A percentile compares a stretch with the other conserved stretches of the same genome.
These are phyloP conservation scores for Crocallis elinguaria DNA, from an alignment of 2,888 invertebrate species.

Conservation along the genomic window DNA sequence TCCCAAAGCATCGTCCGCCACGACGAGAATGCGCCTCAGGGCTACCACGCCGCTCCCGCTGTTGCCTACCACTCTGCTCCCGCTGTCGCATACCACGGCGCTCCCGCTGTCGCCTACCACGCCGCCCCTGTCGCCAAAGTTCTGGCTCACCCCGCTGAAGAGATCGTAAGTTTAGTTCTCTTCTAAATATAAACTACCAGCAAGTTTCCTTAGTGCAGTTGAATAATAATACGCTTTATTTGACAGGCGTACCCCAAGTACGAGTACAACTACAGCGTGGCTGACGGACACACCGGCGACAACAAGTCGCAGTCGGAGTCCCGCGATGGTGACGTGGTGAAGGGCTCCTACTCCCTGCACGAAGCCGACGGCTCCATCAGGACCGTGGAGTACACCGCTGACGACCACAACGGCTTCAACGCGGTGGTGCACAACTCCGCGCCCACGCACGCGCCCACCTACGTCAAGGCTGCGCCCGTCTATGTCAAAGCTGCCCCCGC, in stretches of 20 bases:
- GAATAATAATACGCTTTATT: neutral
- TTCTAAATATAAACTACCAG: neutral
- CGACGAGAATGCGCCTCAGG: slow-evolving; percentile 49
- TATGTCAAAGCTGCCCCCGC: no score
- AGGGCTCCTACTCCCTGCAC: slow-evolving; percentile 81
- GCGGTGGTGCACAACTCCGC: slow-evolving; percentile 68
- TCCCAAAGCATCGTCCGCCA: slow-evolving; percentile 69
- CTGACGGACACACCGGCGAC: slow-evolving; percentile 84
- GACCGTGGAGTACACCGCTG: slow-evolving; percentile 82
- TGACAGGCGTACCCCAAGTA: slow-evolving; percentile 74
- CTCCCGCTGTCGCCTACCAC: slow-evolving; percentile 48
- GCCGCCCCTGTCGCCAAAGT: slow-evolving; percentile 47
- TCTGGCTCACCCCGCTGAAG: slow-evolving; percentile 49
- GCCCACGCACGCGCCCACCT: slow-evolving; percentile 61
- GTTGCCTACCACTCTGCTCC: slow-evolving; percentile 36
- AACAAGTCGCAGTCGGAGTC: slow-evolving; percentile 82
- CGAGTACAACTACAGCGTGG: slow-evolving; percentile 83
- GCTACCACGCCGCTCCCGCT: slow-evolving; percentile 29
- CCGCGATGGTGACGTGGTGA: slow-evolving; percentile 82
- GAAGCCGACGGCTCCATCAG: slow-evolving; percentile 84
- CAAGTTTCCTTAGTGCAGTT: neutral
- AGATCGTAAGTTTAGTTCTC: slow-evolving; percentile 44
- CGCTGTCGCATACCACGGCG: slow-evolving; percentile 31
- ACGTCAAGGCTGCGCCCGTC: slow-evolving; percentile 66
- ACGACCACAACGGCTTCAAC: slow-evolving; percentile 80